A percentile compares a stretch with the other conserved stretches of the same genome.
Evolutionary conservation across 2,888 invertebrate genomes (phyloP).

Genomic region (Masnerella sp.): DNA sequence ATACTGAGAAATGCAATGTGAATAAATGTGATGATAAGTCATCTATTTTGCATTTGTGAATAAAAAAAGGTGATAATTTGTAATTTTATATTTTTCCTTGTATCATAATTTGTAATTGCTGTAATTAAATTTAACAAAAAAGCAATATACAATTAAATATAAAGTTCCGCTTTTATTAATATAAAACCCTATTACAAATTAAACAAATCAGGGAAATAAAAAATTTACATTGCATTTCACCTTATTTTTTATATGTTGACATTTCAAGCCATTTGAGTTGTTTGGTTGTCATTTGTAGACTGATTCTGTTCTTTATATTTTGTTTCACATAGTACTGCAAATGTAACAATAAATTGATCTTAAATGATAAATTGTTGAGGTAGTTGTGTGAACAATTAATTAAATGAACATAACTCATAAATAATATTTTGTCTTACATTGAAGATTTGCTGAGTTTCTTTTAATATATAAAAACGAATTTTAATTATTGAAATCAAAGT

Average conservation of each 20-base stretch:
- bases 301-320: conserved; percentile 15
- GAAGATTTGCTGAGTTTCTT: no score
- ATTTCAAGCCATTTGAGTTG: conserved; percentile 20
- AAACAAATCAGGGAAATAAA: background rate
- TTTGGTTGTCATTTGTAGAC: conserved; percentile 1
- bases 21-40: no score
- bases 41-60: no score
- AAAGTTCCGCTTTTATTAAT: no score
- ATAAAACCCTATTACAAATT: conserved; percentile 3
- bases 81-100: no score
- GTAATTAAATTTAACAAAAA: no score
- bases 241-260: conserved; percentile 25
- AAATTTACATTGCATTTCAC: background rate
- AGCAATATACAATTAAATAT: no score
- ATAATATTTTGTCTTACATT: no score
- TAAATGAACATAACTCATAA: background rate
- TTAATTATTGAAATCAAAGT: no score
- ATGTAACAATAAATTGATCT: conserved; percentile 23
- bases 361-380: background rate
- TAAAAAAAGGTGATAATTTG: no score
- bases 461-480: no score
- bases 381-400: background rate
- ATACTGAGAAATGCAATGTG: background rate
- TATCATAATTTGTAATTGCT: no score
- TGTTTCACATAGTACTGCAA: conserved; percentile 31